Evolutionary conservation across 2,797 vertebrate genomes (phyloP).

Genomic region (Pangasius krempfi): DNA sequence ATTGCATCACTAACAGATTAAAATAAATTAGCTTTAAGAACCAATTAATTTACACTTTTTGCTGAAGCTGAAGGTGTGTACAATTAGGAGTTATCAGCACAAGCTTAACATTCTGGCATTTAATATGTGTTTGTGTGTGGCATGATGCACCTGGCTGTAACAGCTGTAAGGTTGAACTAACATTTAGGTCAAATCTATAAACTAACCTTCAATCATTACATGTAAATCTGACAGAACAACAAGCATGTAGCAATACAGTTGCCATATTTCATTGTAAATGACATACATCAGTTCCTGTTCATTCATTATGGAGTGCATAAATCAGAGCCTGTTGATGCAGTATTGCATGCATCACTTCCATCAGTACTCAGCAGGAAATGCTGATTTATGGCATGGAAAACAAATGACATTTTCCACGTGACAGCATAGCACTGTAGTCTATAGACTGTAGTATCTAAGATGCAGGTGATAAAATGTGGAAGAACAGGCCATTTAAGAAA

Average conservation of each 20-base stretch:
- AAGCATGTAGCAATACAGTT: neutral
- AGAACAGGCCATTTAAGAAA: neutral
- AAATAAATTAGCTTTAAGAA: constrained; percentile 31
- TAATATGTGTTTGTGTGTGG: neutral
- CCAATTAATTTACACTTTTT: constrained; percentile 45
- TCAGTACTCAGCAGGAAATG: constrained; percentile 7
- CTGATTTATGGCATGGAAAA: neutral
- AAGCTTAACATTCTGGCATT: constrained; percentile 4
- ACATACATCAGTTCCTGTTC: neutral
- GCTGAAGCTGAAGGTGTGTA: constrained; percentile 29
- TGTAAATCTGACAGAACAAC: neutral
- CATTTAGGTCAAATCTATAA: neutral
- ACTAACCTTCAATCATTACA: neutral
- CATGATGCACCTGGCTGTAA: neutral
- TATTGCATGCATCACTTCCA: constrained; percentile 2
- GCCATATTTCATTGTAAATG: neutral
- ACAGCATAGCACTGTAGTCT: neutral
- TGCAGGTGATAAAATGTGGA: neutral
- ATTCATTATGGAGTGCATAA: constrained; percentile 16
- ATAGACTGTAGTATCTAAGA: neutral
- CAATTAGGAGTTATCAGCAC: constrained; percentile 20
- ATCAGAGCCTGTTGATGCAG: constrained; percentile 28
- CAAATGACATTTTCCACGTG: neutral
- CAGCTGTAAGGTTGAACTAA: neutral
- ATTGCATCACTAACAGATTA: constrained; percentile 40